Conservation (phyloP, 1,140 invertebrate genomes). For the Dendroctonus valens region DNA sequence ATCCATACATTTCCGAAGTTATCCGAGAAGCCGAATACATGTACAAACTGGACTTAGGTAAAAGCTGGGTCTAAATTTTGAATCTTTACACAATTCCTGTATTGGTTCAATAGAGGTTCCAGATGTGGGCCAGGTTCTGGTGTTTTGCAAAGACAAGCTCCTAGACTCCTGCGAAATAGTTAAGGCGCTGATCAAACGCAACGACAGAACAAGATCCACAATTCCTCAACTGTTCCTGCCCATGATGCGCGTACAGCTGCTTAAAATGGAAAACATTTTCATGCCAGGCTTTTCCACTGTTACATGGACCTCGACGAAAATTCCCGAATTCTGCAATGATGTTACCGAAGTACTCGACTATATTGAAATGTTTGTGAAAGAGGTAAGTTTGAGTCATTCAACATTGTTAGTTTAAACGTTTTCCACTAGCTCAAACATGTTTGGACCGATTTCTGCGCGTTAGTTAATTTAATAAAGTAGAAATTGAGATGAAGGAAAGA, state of each 20-base stretch:
- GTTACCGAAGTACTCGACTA: conserved; percentile 60
- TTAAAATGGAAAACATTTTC: conserved; percentile 68
- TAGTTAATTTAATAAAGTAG: no score
- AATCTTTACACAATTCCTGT: not conserved
- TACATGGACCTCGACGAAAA: conserved; percentile 77
- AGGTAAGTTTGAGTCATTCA: conserved; percentile 47
- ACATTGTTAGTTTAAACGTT: no score
- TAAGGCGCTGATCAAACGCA: conserved; percentile 59
- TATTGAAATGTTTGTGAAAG: conserved; percentile 69
- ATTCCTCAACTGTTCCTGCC: conserved; percentile 66
- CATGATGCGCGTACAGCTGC: conserved; percentile 65
- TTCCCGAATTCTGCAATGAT: conserved; percentile 62
- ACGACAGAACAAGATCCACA: conserved; percentile 56
- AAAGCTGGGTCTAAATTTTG: conserved; percentile 8
- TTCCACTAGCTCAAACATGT: no score
- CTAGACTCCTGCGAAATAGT: conserved; percentile 59
- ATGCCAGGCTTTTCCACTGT: conserved; percentile 74
- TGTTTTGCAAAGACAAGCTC: conserved; percentile 67
- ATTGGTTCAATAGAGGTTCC: conserved; percentile 55
- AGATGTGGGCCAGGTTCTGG: conserved; percentile 63
- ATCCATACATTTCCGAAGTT: conserved; percentile 66
- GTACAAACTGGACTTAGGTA: conserved; percentile 63
- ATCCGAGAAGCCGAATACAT: conserved; percentile 73
- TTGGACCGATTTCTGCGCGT: no score
- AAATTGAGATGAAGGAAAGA: no score